Evolutionary conservation across 2,888 invertebrate genomes (phyloP).

Genomic region (Trissoscelio sp.): DNA sequence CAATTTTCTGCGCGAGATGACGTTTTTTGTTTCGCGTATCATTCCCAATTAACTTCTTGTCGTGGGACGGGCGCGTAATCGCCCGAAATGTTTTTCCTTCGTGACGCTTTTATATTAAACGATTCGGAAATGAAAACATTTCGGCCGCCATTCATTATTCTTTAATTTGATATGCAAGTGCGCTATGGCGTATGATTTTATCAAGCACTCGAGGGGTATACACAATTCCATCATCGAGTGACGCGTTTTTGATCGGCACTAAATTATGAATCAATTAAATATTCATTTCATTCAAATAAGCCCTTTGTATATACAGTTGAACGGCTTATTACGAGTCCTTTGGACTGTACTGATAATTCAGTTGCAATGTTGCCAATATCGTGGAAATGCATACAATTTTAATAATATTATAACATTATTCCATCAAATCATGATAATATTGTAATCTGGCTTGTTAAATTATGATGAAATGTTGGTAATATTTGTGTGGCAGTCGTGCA

Average conservation of each 20-base stretch:
- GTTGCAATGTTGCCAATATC: no score
- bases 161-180: slow-evolving; percentile 39
- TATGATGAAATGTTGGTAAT: no score
- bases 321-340: slow-evolving; percentile 33
- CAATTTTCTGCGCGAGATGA: slow-evolving; percentile 53
- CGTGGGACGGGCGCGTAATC: slow-evolving; percentile 18
- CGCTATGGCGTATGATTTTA: slow-evolving; percentile 37
- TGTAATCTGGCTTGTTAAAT: no score
- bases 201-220: slow-evolving; percentile 1
- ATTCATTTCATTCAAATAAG: slow-evolving; percentile 55
- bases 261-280: slow-evolving; percentile 63
- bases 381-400: no score
- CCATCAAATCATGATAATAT: no score
- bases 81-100: slow-evolving; percentile 9
- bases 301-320: slow-evolving; percentile 30
- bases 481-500: no score
- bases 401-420: no score
- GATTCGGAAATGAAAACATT: slow-evolving; percentile 32
- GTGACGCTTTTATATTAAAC: slow-evolving; percentile 25
- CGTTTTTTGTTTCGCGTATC: slow-evolving; percentile 26
- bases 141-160: slow-evolving; percentile 25
- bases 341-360: slow-evolving; percentile 20
- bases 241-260: slow-evolving; percentile 55
- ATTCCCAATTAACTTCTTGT: slow-evolving; percentile 54
- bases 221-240: slow-evolving; percentile 34